Evolutionary conservation across 2,888 invertebrate species (phyloP), one percentile per base, ranked within the genome.

Genomic region (Orthosia gracilis): DNA sequence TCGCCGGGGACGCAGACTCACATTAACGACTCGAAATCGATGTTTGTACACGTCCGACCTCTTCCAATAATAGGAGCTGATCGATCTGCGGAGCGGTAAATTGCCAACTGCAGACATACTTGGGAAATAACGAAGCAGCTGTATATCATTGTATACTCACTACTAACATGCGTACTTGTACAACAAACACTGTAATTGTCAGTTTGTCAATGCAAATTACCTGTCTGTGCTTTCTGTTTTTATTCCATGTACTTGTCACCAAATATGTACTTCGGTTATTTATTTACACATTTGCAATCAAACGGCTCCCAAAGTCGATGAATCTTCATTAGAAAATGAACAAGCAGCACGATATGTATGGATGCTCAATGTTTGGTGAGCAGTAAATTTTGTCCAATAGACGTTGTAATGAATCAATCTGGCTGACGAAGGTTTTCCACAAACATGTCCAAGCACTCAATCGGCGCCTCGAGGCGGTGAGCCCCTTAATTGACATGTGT

Each of bases 21-120:
- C 92, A 94, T 94, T 95, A 96, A 95, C 95, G 94, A 95, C 94
- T 92, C 94, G 93, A 95, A 95, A 95, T 95, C 94, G 95, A 94
- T 96, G 96, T 96, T 96, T 96, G 95, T 94, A 96, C 96, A 96
- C 96, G 96, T 96, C 94, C 95, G 93, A 95, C 95, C 95, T 94
- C 96, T 93, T 91, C 94, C 93, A 93, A 95, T 96, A 96, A 96
- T 95, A 92, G 93, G 92, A 93, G 92, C 93, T 94, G 96, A 95
- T 95, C 95, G 94, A 94, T 93, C 94, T 94, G 90, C 87, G 91
- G 92, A 91, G 88, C 93, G 92, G 94, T 94, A 94, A 96, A 96
- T 96, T 96, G 93, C 95, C 91, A 93, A 93, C 91, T 87, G 88
- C 89, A 91, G 91, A 93, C 92, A 93, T 91, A 93, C 93, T 95